Evolutionary conservation across 2,888 invertebrate species (phyloP).

Genomic region (Glaucopsyche alexis): DNA sequence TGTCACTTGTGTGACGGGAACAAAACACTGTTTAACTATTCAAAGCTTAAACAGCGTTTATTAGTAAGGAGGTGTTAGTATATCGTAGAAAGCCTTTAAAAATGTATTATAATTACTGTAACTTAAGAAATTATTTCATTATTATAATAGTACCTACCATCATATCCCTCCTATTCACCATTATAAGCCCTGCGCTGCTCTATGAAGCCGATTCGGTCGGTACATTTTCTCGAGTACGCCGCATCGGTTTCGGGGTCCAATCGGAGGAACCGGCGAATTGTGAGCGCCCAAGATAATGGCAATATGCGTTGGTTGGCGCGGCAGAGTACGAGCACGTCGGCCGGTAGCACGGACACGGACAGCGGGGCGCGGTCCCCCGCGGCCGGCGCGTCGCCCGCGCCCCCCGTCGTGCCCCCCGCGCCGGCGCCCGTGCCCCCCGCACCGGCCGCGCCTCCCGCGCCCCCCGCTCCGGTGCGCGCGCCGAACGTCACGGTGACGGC

Average conservation of each 20-base stretch:
- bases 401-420: conserved; percentile 36
- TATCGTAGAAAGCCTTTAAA: too few species aligned
- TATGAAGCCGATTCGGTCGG: conserved; percentile 17
- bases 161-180: conserved; percentile 4
- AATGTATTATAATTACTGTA: too few species aligned
- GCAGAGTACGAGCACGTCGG: conserved; percentile 60
- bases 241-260: conserved; percentile 26
- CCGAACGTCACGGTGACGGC: conserved; percentile 85
- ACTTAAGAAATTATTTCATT: not conserved
- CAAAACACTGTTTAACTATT: too few species aligned
- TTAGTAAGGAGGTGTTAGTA: too few species aligned
- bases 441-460: conserved; percentile 39
- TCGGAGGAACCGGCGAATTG: conserved; percentile 24
- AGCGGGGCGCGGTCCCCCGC: conserved; percentile 52
- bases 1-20: too few species aligned
- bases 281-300: conserved; percentile 34
- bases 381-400: conserved; percentile 41
- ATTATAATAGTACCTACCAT: not conserved
- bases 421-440: conserved; percentile 37
- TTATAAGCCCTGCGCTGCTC: not conserved
- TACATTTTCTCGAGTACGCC: not conserved
- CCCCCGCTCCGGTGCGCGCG: conserved; percentile 74
- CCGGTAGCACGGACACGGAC: conserved; percentile 64
- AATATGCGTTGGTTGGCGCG: conserved; percentile 60
- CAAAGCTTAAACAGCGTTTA: too few species aligned